Percentiles rank a stretch among this genome's conserved stretches.
Conservation (phyloP, 1,140 invertebrate species). For the Micrasema minimum region DNA sequence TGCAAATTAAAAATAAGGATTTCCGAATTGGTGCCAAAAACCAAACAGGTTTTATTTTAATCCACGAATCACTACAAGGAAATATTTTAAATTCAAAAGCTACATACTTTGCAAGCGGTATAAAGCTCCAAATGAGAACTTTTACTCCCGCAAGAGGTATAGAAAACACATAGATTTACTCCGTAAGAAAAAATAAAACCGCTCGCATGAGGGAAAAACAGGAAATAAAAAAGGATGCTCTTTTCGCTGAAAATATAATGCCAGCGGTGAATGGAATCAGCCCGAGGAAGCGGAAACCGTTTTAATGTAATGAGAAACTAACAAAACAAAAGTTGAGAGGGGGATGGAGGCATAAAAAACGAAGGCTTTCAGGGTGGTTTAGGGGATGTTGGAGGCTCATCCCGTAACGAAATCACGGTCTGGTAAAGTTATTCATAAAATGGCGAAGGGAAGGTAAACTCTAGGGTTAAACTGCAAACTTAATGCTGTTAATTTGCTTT, state of each 20-base stretch:
- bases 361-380: conserved; percentile 26
- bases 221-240: conserved; percentile 42
- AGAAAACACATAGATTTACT: neutral
- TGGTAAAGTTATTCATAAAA: conserved; percentile 54
- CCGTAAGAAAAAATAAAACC: conserved; percentile 9
- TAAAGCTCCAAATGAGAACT: too few relatives aligned
- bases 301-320: conserved; percentile 55
- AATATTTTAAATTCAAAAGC: too few relatives aligned
- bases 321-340: conserved; percentile 52
- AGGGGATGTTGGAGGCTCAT: conserved; percentile 42
- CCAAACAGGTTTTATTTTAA: too few relatives aligned
- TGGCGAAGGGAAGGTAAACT: conserved; percentile 1
- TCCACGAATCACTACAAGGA: too few relatives aligned
- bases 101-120: too few relatives aligned
- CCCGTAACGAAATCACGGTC: conserved; percentile 53
- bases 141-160: neutral
- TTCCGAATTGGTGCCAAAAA: too few relatives aligned
- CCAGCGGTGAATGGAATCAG: conserved; percentile 51
- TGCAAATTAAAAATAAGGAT: too few relatives aligned
- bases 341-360: conserved; percentile 25
- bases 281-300: conserved; percentile 51
- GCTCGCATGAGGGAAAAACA: conserved; percentile 1
- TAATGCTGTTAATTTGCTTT: too few relatives aligned
- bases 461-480: too few relatives aligned
- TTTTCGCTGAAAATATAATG: conserved; percentile 52